phyloP scores from a whole-genome alignment of 1,140 invertebrate species.

The Grapholita molesta region DNA sequence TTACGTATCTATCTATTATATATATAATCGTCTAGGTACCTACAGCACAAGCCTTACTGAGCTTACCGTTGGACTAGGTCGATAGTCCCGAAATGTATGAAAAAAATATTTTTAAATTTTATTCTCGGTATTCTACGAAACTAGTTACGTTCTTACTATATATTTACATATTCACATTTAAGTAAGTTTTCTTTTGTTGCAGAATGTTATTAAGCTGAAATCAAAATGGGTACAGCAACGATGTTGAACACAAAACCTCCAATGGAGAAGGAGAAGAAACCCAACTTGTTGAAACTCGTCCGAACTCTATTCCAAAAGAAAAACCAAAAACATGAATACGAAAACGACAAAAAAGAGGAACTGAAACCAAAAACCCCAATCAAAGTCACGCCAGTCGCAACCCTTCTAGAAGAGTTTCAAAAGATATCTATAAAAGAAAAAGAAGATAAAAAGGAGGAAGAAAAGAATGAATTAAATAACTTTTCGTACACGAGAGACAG shows the following conservation, averaged over 20 bases:
- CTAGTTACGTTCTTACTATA: no score
- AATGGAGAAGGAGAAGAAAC: constrained; percentile 11
- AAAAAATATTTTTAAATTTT: no score
- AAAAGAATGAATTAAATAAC: background rate
- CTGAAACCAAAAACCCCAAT: background rate
- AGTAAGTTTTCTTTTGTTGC: background rate
- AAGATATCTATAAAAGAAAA: background rate
- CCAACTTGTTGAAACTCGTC: background rate
- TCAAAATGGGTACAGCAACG: background rate
- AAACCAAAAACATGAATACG: background rate
- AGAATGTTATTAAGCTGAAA: background rate
- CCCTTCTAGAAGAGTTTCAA: background rate
- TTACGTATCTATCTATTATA: no score
- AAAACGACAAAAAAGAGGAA: background rate
- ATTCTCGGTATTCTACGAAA: no score
- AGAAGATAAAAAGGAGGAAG: background rate
- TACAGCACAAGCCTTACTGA: no score
- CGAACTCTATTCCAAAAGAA: constrained; percentile 1
- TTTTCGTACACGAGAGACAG: background rate
- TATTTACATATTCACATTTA: no score
- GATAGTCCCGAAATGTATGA: no score
- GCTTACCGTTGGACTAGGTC: no score
- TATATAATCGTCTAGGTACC: no score
- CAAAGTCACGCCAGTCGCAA: constrained; percentile 1
- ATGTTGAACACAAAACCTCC: background rate